phyloP scores from a whole-genome alignment of 1,140 invertebrate species.

The Sitophilus oryzae region DNA sequence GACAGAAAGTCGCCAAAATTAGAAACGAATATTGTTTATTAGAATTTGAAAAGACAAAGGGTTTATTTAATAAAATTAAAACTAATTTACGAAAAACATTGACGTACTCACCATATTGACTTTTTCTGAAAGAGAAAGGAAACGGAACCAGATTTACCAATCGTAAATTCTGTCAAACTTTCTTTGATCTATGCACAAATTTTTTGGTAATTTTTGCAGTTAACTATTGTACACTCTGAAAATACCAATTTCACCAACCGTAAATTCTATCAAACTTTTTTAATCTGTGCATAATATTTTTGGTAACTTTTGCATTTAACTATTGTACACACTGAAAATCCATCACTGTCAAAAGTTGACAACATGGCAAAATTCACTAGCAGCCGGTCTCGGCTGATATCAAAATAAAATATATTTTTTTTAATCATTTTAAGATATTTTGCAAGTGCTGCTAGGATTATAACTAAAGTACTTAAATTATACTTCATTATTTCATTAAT shows the following conservation, averaged over 20 bases:
- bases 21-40: too few relatives aligned
- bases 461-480: slow-evolving; percentile 1
- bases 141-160: neutral
- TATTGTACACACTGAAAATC: neutral
- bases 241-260: too few relatives aligned
- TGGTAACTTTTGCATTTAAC: neutral
- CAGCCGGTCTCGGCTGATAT: slow-evolving; percentile 23
- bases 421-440: neutral
- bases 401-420: neutral
- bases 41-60: neutral
- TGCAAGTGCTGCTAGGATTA: neutral
- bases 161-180: too few relatives aligned
- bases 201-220: too few relatives aligned
- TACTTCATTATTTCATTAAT: too few relatives aligned
- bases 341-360: slow-evolving; percentile 6
- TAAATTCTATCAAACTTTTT: too few relatives aligned
- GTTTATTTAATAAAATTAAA: neutral
- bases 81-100: neutral
- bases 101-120: neutral
- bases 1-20: too few relatives aligned
- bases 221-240: too few relatives aligned
- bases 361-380: slow-evolving; percentile 20
- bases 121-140: neutral
- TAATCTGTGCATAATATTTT: too few relatives aligned
- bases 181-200: too few relatives aligned